Percentiles rank a stretch among this genome's conserved stretches.
phyloP scores from a whole-genome alignment of 64 coral and sea anemone species.

The Montipora sp. region DNA sequence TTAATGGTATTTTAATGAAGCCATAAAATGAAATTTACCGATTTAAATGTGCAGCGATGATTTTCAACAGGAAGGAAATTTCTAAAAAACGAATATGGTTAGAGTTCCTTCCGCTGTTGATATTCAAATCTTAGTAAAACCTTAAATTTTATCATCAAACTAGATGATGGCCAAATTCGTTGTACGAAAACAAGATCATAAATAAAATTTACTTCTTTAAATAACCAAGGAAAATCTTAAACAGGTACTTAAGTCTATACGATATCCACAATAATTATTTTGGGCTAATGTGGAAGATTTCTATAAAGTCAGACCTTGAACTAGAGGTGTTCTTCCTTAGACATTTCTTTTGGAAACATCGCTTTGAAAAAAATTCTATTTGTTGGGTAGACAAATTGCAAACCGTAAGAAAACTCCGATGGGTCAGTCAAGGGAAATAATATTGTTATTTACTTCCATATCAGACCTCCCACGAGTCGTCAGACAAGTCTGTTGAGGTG shows the following conservation, averaged over 20 bases:
- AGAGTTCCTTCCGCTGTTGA: too few relatives aligned
- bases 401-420: not conserved
- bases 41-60: not conserved
- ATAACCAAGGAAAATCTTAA: not conserved
- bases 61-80: not conserved
- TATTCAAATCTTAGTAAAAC: too few relatives aligned
- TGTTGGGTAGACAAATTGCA: not conserved
- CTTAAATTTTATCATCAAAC: not conserved
- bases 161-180: not conserved
- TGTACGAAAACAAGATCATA: not conserved
- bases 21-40: not conserved
- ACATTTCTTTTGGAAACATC: not conserved
- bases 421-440: not conserved
- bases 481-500: constrained; percentile 1
- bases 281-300: too few relatives aligned
- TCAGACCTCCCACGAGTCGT: constrained; percentile 15
- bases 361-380: not conserved
- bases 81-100: not conserved
- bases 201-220: not conserved
- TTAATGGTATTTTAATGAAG: not conserved
- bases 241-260: not conserved
- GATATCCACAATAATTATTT: not conserved
- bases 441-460: not conserved
- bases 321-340: too few relatives aligned
- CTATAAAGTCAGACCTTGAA: too few relatives aligned